These are phyloP conservation scores for Spermophilus dauricus DNA, from an alignment of 2,113 vertebrate genomes.

Conservation along the genomic window DNA sequence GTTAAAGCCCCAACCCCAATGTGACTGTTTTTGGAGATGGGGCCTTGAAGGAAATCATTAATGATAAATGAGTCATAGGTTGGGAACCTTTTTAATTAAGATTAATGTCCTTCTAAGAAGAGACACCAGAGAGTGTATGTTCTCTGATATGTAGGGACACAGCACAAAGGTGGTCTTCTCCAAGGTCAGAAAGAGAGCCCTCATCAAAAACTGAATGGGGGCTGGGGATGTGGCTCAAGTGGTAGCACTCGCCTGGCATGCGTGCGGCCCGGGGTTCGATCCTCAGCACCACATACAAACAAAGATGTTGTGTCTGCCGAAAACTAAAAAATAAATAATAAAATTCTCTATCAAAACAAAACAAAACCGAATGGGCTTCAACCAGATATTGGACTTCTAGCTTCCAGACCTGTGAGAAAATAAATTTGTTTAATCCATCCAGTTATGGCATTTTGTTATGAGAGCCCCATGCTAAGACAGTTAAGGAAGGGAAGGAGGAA, in stretches of 20 bases:
- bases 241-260: too few relatives aligned
- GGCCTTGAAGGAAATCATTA: background rate
- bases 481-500: background rate
- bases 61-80: background rate
- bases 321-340: too few relatives aligned
- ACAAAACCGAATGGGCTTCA: background rate
- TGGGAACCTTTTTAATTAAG: background rate
- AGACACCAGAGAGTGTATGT: background rate
- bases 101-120: background rate
- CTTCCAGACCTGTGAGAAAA: background rate
- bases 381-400: background rate
- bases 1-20: background rate
- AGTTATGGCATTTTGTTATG: background rate
- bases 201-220: background rate
- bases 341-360: too few relatives aligned
- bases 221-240: too few relatives aligned
- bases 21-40: background rate
- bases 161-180: background rate
- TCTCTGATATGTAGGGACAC: background rate
- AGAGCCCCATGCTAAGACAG: background rate
- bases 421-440: background rate
- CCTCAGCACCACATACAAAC: too few relatives aligned
- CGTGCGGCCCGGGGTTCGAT: too few relatives aligned
- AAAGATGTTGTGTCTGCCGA: too few relatives aligned
- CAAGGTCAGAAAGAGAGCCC: background rate